phyloP scores from a whole-genome alignment of 2,888 invertebrate genomes.

The Rhopalosiphum nymphaeae region DNA sequence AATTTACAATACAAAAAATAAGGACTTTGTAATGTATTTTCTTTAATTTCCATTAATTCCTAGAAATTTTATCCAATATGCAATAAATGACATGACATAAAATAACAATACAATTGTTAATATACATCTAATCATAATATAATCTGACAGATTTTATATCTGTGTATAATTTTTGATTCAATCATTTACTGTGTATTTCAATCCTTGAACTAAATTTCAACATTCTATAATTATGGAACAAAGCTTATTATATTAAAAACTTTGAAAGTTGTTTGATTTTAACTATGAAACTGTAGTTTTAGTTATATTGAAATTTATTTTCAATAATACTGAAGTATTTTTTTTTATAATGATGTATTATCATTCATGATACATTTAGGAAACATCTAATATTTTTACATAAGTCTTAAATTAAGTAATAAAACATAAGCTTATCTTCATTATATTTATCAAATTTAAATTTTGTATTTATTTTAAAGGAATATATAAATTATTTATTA shows the following conservation, averaged over 20 bases:
- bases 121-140: not conserved
- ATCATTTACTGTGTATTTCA: not conserved
- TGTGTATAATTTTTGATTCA: not conserved
- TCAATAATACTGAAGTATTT: not conserved
- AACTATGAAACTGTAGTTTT: not conserved
- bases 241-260: not conserved
- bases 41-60: conserved; percentile 60
- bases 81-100: not conserved
- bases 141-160: not conserved
- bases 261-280: not conserved
- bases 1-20: conserved; percentile 77
- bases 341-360: not conserved
- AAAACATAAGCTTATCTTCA: not conserved
- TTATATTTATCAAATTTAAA: not conserved
- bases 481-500: not conserved
- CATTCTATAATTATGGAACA: not conserved
- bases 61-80: not conserved
- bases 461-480: not conserved
- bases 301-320: not conserved
- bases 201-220: not conserved
- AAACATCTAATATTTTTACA: not conserved
- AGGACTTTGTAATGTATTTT: conserved; percentile 41
- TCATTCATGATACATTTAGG: not conserved
- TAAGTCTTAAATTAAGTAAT: no score
- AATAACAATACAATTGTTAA: not conserved